These are phyloP conservation scores for Pecten maximus DNA, from an alignment of 2,888 invertebrate genomes.

Conservation along the genomic window DNA sequence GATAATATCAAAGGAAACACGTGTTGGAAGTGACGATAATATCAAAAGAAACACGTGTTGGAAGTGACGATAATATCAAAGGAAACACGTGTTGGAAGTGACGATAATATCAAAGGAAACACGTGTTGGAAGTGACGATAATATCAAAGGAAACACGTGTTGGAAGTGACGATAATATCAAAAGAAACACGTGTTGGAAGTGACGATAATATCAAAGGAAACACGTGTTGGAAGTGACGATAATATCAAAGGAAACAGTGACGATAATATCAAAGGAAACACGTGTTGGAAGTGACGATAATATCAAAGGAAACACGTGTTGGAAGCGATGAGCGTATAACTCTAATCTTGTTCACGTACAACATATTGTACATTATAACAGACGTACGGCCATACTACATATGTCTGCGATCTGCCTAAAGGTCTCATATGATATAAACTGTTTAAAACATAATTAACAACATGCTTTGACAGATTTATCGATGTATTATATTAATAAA, in stretches of 20 bases:
- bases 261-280: conserved; percentile 24
- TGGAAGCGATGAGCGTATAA: background rate
- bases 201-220: conserved; percentile 5
- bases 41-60: conserved; percentile 7
- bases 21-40: background rate
- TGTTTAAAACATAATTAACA: background rate
- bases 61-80: conserved; percentile 6
- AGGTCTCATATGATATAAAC: background rate
- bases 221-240: background rate
- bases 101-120: conserved; percentile 20
- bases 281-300: background rate
- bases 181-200: background rate
- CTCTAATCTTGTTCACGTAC: background rate
- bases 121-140: background rate
- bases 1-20: conserved; percentile 29
- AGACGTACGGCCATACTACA: background rate
- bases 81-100: background rate
- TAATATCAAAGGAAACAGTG: no score
- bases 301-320: no score
- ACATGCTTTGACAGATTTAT: background rate
- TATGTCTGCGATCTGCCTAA: background rate
- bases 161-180: background rate
- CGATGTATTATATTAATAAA: background rate
- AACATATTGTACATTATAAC: background rate
- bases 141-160: conserved; percentile 28